Evolutionary conservation across 2,888 invertebrate genomes (phyloP).

Genomic region (Steinernema scapterisci): DNA sequence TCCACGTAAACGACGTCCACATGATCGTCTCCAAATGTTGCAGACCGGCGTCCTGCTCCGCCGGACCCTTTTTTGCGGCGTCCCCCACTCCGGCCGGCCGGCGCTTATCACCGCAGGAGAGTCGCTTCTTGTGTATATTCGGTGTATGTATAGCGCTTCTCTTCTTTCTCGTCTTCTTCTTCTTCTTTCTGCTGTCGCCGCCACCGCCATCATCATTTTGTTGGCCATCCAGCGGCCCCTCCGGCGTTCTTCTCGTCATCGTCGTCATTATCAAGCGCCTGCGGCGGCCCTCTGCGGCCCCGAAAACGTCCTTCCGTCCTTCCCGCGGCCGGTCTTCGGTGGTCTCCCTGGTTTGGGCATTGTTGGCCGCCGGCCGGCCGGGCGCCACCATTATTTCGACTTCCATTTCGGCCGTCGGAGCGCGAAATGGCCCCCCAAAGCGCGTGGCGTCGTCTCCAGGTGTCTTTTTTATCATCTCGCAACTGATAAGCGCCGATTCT

Average conservation of each 20-base stretch:
- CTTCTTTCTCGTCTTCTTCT: not conserved
- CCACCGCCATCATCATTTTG: slow-evolving; percentile 26
- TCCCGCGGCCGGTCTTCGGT: too few species aligned
- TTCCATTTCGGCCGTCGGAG: not conserved
- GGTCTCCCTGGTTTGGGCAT: not conserved
- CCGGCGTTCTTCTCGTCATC: slow-evolving; percentile 30
- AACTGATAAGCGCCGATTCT: slow-evolving; percentile 4
- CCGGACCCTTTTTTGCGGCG: slow-evolving; percentile 24
- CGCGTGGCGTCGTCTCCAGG: slow-evolving; percentile 20
- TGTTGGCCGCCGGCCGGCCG: not conserved
- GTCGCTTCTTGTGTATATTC: slow-evolving; percentile 31
- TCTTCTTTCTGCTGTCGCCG: not conserved
- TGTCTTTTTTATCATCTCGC: slow-evolving; percentile 14
- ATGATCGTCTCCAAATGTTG: slow-evolving; percentile 24
- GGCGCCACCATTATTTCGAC: not conserved
- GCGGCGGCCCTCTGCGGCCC: slow-evolving; percentile 22
- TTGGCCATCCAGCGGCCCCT: slow-evolving; percentile 31
- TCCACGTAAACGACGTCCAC: not conserved
- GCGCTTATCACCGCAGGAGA: slow-evolving; percentile 24
- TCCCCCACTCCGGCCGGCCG: not conserved
- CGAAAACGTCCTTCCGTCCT: slow-evolving; percentile 7
- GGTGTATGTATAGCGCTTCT: slow-evolving; percentile 21
- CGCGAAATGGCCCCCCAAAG: slow-evolving; percentile 3
- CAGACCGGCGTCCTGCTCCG: not conserved
- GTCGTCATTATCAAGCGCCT: slow-evolving; percentile 30